phyloP scores from a whole-genome alignment of 2,797 vertebrate species.

The Amblyraja radiata region DNA sequence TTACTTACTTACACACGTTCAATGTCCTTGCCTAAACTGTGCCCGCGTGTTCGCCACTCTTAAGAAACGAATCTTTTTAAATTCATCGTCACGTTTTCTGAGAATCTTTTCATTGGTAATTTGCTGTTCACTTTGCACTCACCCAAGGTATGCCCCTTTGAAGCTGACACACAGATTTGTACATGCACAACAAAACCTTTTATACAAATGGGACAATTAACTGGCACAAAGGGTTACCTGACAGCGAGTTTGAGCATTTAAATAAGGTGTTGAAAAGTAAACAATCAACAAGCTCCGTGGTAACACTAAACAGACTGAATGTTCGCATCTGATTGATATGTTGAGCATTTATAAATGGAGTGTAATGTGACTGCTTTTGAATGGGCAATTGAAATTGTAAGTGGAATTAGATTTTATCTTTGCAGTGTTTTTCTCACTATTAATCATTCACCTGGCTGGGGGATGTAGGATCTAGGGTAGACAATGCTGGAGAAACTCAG shows the following conservation, averaged over 20 bases:
- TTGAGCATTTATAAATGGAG: not conserved
- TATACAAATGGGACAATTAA: conserved; percentile 4
- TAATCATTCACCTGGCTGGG: not conserved
- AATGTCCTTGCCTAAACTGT: not conserved
- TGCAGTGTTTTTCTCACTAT: not conserved
- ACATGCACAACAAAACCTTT: not conserved
- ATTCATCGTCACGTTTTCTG: not conserved
- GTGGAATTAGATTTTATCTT: not conserved
- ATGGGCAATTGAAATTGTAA: not conserved
- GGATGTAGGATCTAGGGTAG: not conserved
- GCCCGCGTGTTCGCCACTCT: not conserved
- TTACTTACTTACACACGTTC: not conserved
- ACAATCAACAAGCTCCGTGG: conserved; percentile 9
- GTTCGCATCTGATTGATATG: not conserved
- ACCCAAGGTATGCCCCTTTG: not conserved
- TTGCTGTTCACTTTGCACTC: not conserved
- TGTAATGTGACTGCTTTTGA: not conserved
- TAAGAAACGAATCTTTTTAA: too few relatives aligned
- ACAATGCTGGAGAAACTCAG: too few relatives aligned
- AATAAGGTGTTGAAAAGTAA: conserved; percentile 15
- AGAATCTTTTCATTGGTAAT: not conserved
- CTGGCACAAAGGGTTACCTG: not conserved
- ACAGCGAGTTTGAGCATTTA: not conserved
- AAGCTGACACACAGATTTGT: not conserved
- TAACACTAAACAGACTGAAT: not conserved